phyloP scores from a whole-genome alignment of 2,113 vertebrate species.

The Ahaetulla prasina region DNA sequence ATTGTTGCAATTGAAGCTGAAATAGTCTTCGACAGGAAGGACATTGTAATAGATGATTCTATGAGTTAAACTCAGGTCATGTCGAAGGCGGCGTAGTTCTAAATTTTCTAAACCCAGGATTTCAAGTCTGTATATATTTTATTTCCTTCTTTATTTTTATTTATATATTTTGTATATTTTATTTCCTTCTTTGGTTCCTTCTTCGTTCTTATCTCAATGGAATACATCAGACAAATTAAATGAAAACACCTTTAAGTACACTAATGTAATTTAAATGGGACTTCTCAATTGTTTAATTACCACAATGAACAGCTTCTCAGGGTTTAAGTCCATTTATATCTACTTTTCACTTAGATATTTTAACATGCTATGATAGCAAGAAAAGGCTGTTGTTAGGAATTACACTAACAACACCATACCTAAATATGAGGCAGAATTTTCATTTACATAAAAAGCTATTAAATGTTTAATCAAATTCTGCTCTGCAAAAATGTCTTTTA shows the following conservation, averaged over 20 bases:
- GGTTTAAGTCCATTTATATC: neutral
- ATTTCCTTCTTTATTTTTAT: too few relatives aligned
- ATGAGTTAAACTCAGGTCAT: too few relatives aligned
- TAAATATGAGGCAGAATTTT: neutral
- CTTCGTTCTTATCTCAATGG: neutral
- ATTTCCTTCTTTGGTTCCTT: neutral
- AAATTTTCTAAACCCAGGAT: too few relatives aligned
- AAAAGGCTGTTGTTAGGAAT: neutral
- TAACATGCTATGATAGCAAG: neutral
- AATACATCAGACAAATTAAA: neutral
- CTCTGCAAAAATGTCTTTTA: neutral
- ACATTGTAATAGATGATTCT: too few relatives aligned
- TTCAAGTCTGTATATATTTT: too few relatives aligned
- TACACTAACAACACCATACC: neutral
- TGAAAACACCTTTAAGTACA: neutral
- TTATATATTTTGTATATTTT: too few relatives aligned
- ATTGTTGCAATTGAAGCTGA: too few relatives aligned
- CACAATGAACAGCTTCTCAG: neutral
- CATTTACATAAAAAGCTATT: neutral
- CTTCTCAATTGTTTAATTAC: neutral
- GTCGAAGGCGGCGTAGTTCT: too few relatives aligned
- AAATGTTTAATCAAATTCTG: neutral
- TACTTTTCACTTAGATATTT: neutral
- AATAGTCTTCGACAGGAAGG: too few relatives aligned
- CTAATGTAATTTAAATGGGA: neutral